Evolutionary conservation across 2,888 invertebrate genomes (phyloP), one percentile per base, ranked within the genome.

Genomic region (Mystacides longicornis): DNA sequence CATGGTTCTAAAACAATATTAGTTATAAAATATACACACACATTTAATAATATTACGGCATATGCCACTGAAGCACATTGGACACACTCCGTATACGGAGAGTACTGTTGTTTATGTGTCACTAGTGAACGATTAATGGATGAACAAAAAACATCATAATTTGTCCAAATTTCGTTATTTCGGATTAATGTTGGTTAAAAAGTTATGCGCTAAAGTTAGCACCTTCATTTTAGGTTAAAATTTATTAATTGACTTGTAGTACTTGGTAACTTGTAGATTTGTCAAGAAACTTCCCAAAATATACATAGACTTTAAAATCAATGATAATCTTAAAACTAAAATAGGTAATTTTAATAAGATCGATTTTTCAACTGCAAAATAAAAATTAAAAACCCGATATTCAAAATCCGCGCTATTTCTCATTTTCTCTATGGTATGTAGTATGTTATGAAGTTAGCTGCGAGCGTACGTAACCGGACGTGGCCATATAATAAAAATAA

Each of bases 1-100:
- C 58, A 56, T 58, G 58, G 51, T 47, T 60, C 45, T 49, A 54
- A 54, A 56, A 51, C 52, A 31, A 57, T 21, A 60, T 60, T 58
- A 56, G 54, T 54, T 58, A 50, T 54, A 58, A 58, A 59, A 47
- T 51, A 9, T 23, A 52, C 22, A 51, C 31, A 52, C 21, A 50
- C 54, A 56, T 27, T 56, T 42, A 51, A 56, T 27, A 50, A 19
- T 52, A 49, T 33, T 49, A 52, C 23, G 16, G 33, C 19, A 49
- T 52, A 54, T 52, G 52, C 57, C 57, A 57, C 53, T 54, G 53
- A 57, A 54, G 54, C 54, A n/a, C 48, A 46, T 46, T 52, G 48
- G 48, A 48, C 23, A 23, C 54, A 54, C 43, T 48, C 54, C 49
- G 21, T n/a, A 21, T 22, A 9, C 9, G 31, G 49, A 42, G 54